A percentile compares a stretch with the other conserved stretches of the same genome.
phyloP scores from a whole-genome alignment of 2,113 vertebrate species.

The Peromyscus maniculatus region DNA sequence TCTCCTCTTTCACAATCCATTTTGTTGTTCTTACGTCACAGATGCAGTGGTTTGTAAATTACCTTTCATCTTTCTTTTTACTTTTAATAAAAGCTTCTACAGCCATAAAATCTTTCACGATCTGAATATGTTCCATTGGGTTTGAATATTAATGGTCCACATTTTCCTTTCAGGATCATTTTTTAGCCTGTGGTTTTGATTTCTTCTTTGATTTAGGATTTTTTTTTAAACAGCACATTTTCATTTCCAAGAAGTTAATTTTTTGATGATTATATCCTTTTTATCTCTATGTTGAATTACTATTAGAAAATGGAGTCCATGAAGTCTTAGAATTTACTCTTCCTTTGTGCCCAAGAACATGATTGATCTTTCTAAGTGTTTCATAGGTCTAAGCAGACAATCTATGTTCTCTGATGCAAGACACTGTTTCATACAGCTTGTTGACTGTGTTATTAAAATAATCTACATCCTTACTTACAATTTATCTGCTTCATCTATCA shows the following conservation, averaged over 20 bases:
- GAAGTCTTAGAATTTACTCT: constrained; percentile 60
- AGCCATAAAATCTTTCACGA: background rate
- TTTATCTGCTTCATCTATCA: constrained; percentile 58
- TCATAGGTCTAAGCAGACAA: constrained; percentile 30
- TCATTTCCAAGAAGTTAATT: constrained; percentile 62
- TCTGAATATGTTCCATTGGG: constrained; percentile 13
- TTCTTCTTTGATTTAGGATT: constrained; percentile 58
- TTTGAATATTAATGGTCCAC: constrained; percentile 17
- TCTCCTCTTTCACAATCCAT: background rate
- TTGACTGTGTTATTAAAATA: constrained; percentile 71
- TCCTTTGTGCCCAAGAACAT: constrained; percentile 51
- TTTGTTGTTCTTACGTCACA: constrained; percentile 6
- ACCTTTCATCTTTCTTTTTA: constrained; percentile 31
- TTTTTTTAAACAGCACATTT: constrained; percentile 27
- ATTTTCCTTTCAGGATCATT: constrained; percentile 45
- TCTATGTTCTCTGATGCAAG: constrained; percentile 57
- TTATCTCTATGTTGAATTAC: constrained; percentile 60
- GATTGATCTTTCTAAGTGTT: constrained; percentile 57
- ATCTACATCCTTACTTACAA: constrained; percentile 61
- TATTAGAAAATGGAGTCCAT: constrained; percentile 38
- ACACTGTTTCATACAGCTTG: constrained; percentile 59
- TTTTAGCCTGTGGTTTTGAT: constrained; percentile 40
- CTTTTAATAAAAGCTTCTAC: constrained; percentile 62
- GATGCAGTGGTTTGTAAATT: constrained; percentile 1
- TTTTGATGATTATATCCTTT: constrained; percentile 49